Conservation (phyloP, 2,113 vertebrate species). For the Pelecanoides urinatrix region DNA sequence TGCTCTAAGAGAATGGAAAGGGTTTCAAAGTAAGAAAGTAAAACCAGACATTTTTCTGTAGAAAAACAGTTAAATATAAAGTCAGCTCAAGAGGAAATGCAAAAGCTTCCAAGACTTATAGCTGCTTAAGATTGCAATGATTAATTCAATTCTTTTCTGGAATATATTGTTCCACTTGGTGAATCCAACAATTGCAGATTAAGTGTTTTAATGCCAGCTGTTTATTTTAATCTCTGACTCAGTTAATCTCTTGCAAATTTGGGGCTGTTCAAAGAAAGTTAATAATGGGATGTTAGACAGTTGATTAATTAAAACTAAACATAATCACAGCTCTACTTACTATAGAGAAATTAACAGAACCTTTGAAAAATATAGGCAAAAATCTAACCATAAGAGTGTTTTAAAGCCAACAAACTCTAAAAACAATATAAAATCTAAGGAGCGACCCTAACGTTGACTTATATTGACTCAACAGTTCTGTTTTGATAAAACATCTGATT, state of each 20-base stretch:
- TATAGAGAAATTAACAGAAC: conserved; percentile 17
- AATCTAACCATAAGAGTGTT: background rate
- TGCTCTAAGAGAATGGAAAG: background rate
- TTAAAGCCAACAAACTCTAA: background rate
- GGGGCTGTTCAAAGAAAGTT: conserved; percentile 62
- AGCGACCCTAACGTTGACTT: background rate
- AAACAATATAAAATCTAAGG: background rate
- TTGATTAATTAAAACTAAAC: conserved; percentile 62
- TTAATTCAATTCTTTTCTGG: conserved; percentile 10
- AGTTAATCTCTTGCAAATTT: conserved; percentile 68
- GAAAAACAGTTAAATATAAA: background rate
- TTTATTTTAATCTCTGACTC: conserved; percentile 67
- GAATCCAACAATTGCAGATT: conserved; percentile 36
- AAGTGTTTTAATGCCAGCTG: conserved; percentile 63
- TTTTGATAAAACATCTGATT: background rate
- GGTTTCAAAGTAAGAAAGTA: background rate
- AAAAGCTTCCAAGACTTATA: background rate
- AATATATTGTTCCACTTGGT: conserved; percentile 48
- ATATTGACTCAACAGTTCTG: background rate
- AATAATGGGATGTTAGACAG: conserved; percentile 55
- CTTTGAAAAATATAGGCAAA: background rate
- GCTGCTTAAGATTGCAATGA: conserved; percentile 3
- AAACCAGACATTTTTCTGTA: background rate
- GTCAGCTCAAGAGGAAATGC: background rate
- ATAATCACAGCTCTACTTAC: conserved; percentile 38